Base-by-base conservation (phyloP, 2,888 invertebrate genomes). In the Teleiodes luculella region DNA sequence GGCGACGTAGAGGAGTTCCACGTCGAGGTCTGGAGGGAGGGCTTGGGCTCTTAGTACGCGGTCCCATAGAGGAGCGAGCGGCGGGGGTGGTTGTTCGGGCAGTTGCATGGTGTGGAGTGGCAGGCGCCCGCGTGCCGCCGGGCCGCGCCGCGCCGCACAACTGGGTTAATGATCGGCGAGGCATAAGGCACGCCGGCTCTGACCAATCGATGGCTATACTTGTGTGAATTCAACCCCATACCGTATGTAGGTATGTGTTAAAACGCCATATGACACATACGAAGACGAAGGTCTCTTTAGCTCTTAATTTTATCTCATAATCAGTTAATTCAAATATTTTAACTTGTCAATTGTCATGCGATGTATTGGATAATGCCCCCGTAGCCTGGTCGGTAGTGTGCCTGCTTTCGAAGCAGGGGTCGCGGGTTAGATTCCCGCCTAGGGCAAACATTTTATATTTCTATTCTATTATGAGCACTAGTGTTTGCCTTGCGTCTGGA, bases 21-120 rank as follows among this genome's bases (percentile, higher is more conserved):
- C 91, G 70, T 94, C 92, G 49, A 93, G 88, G 59, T 92, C 92
- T 18, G 92, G 92, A 37, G 96, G 96, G 53, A 96, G 90, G 52
- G 93, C 91, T 55, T 92, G 92, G 57, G 94, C 94, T 57, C 95
- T 91, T 45, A 95, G 91, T 64, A 95, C 93, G 72, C 95, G 92
- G 81, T 96, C 95, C 96, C 96, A 96, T 7, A 96, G 83, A 50
- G 95, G 94, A 45, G 95, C 95, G 57, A 96, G 90, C 55, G 87
- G 89, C 62, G 87, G 87, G 67, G 86, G 88, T 76, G 80, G 78
- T 66, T 82, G 77, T 74, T 84, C 87, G 61, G 84, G 86, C 70
- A 86, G 78, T 79, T 88, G 89, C 89, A 88, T 88, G 78, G 68
- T 75, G 80, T 61, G 67, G 67, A 70, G 76, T 67, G 76, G 77